Percentiles rank a stretch among this genome's conserved stretches.
These are phyloP conservation scores for Leucophenga varia DNA, from an alignment of 1,140 invertebrate species.

Conservation along the genomic window DNA sequence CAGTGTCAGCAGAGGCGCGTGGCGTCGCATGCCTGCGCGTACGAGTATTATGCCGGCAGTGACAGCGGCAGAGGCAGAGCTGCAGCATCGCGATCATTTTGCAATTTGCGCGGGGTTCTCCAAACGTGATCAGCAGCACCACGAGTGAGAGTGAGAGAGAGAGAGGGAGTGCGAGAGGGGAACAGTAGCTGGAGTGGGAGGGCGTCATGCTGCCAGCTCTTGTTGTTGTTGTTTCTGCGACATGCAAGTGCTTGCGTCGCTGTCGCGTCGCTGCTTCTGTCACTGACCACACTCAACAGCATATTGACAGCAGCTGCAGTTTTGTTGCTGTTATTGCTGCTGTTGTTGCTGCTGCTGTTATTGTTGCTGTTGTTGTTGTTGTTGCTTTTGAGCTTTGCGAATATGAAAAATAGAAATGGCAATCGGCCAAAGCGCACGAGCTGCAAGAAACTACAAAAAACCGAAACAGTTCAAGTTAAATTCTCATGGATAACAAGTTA, in stretches of 20 bases:
- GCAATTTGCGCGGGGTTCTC: constrained; percentile 6
- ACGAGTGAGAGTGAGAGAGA: constrained; percentile 3
- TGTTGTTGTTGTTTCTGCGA: not conserved
- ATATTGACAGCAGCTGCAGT: constrained; percentile 25
- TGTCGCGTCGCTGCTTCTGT: constrained; percentile 16
- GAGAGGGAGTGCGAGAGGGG: not conserved
- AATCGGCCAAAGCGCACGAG: constrained; percentile 9
- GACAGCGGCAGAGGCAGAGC: constrained; percentile 5
- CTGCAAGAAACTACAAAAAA: constrained; percentile 23
- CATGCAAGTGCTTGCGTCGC: constrained; percentile 8
- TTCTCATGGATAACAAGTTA: constrained; percentile 13
- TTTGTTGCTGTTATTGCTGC: too few relatives aligned
- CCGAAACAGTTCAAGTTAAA: too few relatives aligned
- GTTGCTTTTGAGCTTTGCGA: constrained; percentile 7
- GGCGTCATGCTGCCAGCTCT: not conserved
- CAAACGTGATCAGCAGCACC: constrained; percentile 17
- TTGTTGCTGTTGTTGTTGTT: too few relatives aligned
- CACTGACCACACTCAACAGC: constrained; percentile 44
- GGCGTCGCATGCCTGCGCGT: too few relatives aligned
- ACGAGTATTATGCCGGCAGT: too few relatives aligned
- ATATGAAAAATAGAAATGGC: constrained; percentile 16
- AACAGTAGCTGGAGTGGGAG: not conserved
- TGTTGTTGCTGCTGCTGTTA: not conserved
- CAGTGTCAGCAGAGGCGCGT: constrained; percentile 18
- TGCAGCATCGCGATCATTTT: constrained; percentile 8